Conservation (phyloP, 2,113 vertebrate genomes). For the Ceratotherium simum region DNA sequence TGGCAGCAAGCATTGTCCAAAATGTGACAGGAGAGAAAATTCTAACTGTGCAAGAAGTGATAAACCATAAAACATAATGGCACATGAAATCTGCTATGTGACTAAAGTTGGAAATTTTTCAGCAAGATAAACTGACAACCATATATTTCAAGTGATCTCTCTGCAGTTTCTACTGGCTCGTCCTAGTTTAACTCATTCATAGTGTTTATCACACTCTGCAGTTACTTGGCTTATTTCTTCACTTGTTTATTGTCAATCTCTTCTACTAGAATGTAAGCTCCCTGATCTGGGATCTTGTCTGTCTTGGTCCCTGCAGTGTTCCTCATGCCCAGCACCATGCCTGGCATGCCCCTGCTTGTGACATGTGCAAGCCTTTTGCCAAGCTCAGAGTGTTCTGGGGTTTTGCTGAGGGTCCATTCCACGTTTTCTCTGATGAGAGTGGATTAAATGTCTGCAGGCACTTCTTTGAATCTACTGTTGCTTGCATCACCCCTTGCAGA, state of each 20-base stretch:
- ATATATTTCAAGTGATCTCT: background rate
- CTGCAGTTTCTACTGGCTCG: background rate
- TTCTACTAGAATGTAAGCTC: background rate
- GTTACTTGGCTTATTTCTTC: background rate
- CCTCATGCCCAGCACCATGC: background rate
- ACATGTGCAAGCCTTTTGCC: background rate
- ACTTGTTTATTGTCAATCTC: background rate
- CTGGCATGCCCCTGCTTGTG: background rate
- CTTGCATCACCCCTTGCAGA: background rate
- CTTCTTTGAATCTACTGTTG: background rate
- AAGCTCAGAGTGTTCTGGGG: rapidly evolving
- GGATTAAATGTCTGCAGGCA: background rate
- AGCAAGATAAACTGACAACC: background rate
- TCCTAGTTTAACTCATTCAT: background rate
- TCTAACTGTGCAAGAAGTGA: background rate
- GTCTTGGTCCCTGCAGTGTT: background rate
- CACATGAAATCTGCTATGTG: background rate
- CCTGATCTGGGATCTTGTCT: background rate
- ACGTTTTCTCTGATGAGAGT: background rate
- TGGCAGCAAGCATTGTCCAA: background rate
- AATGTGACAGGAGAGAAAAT: background rate
- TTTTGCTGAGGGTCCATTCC: background rate
- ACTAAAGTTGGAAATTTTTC: background rate
- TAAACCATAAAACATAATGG: background rate
- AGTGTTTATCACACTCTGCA: background rate